Conservation (phyloP, 2,797 vertebrate species). For the Hippopotamyrus pictus region DNA sequence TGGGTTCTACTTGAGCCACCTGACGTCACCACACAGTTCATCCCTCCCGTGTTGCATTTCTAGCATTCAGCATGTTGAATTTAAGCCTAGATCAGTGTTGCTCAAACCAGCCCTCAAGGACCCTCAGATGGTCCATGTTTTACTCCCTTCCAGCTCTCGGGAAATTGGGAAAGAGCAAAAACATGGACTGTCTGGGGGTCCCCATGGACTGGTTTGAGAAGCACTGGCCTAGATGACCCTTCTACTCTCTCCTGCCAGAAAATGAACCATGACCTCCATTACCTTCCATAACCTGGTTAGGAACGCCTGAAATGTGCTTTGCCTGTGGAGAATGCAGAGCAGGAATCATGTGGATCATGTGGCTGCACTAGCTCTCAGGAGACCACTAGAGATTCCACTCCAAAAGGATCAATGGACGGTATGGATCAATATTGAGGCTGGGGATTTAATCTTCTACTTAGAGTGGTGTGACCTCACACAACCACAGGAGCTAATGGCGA, state of each 20-base stretch:
- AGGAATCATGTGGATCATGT: not conserved
- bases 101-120: not conserved
- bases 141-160: not conserved
- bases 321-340: not conserved
- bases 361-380: not conserved
- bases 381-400: conserved; percentile 31
- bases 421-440: conserved; percentile 52
- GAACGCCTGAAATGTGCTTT: conserved; percentile 11
- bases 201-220: not conserved
- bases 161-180: not conserved
- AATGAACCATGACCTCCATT: not conserved
- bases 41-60: not conserved
- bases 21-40: not conserved
- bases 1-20: not conserved
- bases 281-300: not conserved
- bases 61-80: not conserved
- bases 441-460: conserved; percentile 51
- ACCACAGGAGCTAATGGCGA: conserved; percentile 45
- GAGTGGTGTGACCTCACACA: not conserved
- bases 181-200: not conserved
- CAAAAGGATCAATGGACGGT: conserved; percentile 36
- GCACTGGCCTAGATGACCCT: not conserved
- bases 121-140: not conserved
- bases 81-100: not conserved
- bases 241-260: not conserved